Percentiles rank a stretch among this genome's conserved stretches.
Conservation (phyloP, 30 jellyfish, hydroid and myxozoan genomes). For the Aurelia aurita region DNA sequence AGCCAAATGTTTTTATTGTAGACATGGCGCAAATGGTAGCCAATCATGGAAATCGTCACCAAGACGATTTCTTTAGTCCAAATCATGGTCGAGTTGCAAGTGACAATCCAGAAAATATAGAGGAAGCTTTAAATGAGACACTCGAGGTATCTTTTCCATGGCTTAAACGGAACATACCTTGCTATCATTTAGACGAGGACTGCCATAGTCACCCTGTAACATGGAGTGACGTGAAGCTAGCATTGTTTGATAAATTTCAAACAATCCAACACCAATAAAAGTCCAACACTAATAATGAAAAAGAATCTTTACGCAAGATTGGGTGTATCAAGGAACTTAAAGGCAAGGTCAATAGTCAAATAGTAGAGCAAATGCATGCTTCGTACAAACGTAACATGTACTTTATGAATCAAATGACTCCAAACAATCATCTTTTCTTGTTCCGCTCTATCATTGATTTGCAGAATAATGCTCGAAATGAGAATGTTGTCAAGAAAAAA, state of each 20-base stretch:
- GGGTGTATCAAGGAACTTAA: slow-evolving; percentile 20
- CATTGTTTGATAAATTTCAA: slow-evolving; percentile 38
- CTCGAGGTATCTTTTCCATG: slow-evolving; percentile 53
- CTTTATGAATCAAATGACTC: slow-evolving; percentile 22
- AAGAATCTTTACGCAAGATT: slow-evolving; percentile 15
- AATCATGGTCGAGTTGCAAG: slow-evolving; percentile 48
- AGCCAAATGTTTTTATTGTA: slow-evolving; percentile 38
- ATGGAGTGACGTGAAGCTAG: slow-evolving; percentile 11
- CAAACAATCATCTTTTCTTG: slow-evolving; percentile 4
- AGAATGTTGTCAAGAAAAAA: not conserved
- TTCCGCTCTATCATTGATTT: not conserved
- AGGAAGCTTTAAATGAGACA: slow-evolving; percentile 4
- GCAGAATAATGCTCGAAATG: not conserved
- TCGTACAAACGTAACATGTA: not conserved
- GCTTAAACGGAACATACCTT: not conserved
- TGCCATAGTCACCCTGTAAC: slow-evolving; percentile 21
- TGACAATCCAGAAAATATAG: slow-evolving; percentile 9
- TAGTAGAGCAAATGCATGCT: slow-evolving; percentile 49
- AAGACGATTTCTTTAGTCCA: slow-evolving; percentile 34
- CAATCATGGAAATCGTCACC: slow-evolving; percentile 24
- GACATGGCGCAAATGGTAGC: slow-evolving; percentile 73
- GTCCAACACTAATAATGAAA: slow-evolving; percentile 20
- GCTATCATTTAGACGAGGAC: too few species aligned
- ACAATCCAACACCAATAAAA: too few species aligned
- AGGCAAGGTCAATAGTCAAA: slow-evolving; percentile 32